Conservation (phyloP, 2,797 vertebrate species). For the Enteromius thamalakanensis region DNA sequence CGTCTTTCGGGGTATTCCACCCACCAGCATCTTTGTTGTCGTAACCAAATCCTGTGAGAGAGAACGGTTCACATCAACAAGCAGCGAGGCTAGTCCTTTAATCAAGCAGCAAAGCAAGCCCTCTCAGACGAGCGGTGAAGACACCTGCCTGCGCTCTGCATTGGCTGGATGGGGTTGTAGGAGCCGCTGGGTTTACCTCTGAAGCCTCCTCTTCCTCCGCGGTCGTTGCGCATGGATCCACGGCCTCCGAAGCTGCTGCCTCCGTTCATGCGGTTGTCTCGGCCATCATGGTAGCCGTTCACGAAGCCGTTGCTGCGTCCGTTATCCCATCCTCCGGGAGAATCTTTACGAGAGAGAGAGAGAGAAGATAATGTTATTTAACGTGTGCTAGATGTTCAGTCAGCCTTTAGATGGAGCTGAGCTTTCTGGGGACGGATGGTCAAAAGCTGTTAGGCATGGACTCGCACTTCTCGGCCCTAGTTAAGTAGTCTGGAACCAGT, state of each 20-base stretch:
- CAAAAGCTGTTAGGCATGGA: background rate
- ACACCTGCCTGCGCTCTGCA: conserved; percentile 71
- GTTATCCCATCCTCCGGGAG: conserved; percentile 80
- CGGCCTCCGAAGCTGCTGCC: conserved; percentile 77
- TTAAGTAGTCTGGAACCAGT: background rate
- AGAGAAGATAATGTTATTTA: background rate
- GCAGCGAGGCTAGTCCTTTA: background rate
- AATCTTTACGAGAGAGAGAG: conserved; percentile 68
- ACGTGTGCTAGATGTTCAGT: background rate
- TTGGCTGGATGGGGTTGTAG: conserved; percentile 73
- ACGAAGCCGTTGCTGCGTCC: conserved; percentile 82
- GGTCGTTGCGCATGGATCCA: conserved; percentile 80
- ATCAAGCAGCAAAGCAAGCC: background rate
- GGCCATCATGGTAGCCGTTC: conserved; percentile 84
- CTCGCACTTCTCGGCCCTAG: background rate
- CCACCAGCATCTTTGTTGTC: conserved; percentile 89
- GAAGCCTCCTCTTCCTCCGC: conserved; percentile 78
- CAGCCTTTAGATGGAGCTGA: background rate
- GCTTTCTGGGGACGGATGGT: background rate
- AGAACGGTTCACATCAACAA: background rate
- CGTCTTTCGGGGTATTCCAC: conserved; percentile 78
- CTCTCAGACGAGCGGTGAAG: background rate
- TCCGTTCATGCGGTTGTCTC: conserved; percentile 77
- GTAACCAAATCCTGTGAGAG: conserved; percentile 52
- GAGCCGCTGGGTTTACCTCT: conserved; percentile 74